Base-by-base conservation (phyloP, 2,797 vertebrate species). In the Stomatorhinus walkeri region DNA sequence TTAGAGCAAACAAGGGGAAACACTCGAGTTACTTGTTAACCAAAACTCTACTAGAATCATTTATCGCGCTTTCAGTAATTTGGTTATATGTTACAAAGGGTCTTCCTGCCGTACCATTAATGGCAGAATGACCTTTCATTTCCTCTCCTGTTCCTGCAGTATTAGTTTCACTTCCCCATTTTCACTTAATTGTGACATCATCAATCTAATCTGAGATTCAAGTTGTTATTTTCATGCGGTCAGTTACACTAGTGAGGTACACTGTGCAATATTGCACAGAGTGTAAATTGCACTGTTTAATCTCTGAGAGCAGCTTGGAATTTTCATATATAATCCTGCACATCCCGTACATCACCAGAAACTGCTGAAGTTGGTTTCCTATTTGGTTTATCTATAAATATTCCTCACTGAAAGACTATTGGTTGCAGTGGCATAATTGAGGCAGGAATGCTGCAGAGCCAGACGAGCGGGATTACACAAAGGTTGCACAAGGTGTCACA, bases 391-490 rank as follows among this genome's bases (percentile, higher is more conserved):
- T 72, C 28, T 72, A 72, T 36, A 36, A 16, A 72, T 72, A 72
- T 36, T 72, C 28, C 12, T 36, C 64, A 36, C 12, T 72, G 64
- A 88, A 91, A 90, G 88, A 79, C 76, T 88, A 61, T 43, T 68
- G 14, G 85, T 28, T 89, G 91, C 90, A 93, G 93, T 95, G 95
- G 89, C 89, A 91, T 92, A 92, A 93, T 32, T 93, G 89, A 89
- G 92, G 92, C 91, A 93, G 94, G 95, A 96, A 96, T 96, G 96
- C 91, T 91, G 93, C 93, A 93, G 89, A 93, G 93, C 95, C 94
- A 94, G 96, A 96, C 95, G 94, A 94, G 89, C 91, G 92, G 94
- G 95, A 96, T 96, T 96, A 94, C 92, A 94, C 56, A 91, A 87
- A 92, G 92, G 8, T 51, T 72, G 64, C 76, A 81, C 5, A 14